Percentiles rank a stretch among this genome's conserved stretches.
These are phyloP conservation scores for Lasiurus cinereus DNA, from an alignment of 2,113 vertebrate species.

Conservation along the genomic window DNA sequence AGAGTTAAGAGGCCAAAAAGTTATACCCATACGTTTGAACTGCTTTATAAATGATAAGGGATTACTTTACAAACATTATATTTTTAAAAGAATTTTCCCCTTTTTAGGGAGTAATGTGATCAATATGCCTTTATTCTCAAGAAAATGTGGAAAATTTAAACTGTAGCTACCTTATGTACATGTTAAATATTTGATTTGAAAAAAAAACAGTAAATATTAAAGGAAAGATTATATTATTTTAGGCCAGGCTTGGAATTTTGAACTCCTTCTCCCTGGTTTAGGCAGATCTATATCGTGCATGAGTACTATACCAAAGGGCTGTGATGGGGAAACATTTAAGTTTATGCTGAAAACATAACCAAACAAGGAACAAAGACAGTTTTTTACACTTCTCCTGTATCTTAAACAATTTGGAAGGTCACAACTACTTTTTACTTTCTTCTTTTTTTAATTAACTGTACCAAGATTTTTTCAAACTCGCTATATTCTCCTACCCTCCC, in stretches of 20 bases:
- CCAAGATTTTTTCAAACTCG: conserved; percentile 33
- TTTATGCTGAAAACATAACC: neutral
- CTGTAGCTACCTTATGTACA: neutral
- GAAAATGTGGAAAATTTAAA: conserved; percentile 40
- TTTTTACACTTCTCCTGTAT: neutral
- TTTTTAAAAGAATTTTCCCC: neutral
- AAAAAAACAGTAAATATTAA: neutral
- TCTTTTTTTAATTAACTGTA: neutral
- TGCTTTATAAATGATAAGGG: neutral
- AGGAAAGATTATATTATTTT: neutral
- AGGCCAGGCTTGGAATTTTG: neutral
- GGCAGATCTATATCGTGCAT: neutral
- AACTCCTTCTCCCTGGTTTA: neutral
- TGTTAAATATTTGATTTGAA: conserved; percentile 40
- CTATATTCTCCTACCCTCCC: neutral
- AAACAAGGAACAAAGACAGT: neutral
- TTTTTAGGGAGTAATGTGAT: neutral
- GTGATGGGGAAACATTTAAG: neutral
- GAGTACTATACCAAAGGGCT: neutral
- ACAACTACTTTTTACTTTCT: neutral
- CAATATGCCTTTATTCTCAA: neutral
- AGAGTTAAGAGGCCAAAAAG: conserved; percentile 30
- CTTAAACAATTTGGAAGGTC: neutral
- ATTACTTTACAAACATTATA: neutral
- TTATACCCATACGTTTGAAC: neutral